phyloP scores from a whole-genome alignment of 2,888 invertebrate genomes.

The Lithophane semibrunnea region DNA sequence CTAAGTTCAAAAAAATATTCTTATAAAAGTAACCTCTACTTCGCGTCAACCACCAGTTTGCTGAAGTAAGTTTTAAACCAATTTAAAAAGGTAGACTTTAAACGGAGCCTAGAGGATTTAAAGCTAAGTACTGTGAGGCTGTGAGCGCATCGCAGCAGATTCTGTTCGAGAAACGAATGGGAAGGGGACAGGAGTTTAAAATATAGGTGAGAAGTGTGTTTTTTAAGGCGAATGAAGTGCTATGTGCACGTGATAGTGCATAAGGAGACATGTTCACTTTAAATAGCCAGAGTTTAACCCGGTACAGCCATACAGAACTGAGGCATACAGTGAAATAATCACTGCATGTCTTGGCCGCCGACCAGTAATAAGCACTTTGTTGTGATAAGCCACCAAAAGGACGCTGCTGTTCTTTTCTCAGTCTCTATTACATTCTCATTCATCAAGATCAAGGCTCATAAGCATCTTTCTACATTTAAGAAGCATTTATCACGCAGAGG shows the following conservation, averaged over 20 bases:
- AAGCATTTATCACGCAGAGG: neutral
- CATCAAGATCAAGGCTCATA: neutral
- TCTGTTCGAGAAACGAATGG: neutral
- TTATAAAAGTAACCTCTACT: slow-evolving; percentile 2
- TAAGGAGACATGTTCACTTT: neutral
- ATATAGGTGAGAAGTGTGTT: neutral
- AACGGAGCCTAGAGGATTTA: slow-evolving; percentile 41
- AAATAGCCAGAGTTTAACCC: neutral
- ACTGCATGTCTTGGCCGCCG: neutral
- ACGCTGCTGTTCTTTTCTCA: neutral
- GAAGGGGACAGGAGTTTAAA: neutral
- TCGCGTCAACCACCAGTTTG: neutral
- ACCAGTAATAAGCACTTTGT: neutral
- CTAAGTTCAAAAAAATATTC: neutral
- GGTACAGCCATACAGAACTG: neutral
- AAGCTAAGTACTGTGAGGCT: slow-evolving; percentile 28
- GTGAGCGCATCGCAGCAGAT: slow-evolving; percentile 18
- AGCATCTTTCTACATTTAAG: neutral
- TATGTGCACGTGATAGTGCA: neutral
- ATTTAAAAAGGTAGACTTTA: slow-evolving; percentile 59
- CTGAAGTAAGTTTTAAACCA: slow-evolving; percentile 37
- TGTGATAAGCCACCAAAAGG: neutral
- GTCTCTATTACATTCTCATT: neutral
- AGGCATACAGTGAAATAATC: neutral
- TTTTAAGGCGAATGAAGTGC: neutral